Base-by-base conservation (phyloP, 1,140 invertebrate species). In the Sycophaga agraensis region DNA sequence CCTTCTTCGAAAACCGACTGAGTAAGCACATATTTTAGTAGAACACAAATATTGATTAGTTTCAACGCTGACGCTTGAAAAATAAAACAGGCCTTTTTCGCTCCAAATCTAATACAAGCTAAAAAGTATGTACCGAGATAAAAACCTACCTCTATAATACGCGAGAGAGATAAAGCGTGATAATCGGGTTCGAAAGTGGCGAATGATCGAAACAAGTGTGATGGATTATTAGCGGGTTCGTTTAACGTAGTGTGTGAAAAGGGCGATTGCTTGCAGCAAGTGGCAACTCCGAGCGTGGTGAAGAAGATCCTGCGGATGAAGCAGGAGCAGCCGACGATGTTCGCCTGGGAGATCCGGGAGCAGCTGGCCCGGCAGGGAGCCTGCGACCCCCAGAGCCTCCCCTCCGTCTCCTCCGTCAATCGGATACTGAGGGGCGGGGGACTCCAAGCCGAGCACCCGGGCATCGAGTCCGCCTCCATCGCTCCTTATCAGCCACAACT, bases 361-460 rank as follows among this genome's bases (percentile, higher is more conserved):
- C 86, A 91, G 67, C 82, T 96, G 55, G 86, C 93, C 14, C 85
- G 88, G 12, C 92, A 94, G 70, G 85, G 91, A 40, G 88, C 93
- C 51, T 94, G 92, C 72, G 92, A 94, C 75, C 89, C 90, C 0
- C 88, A 89, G 72, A 89, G 89, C 45, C 91, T 97, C 65, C 94
- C 95, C 1, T 95, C 93, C 34, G 94, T 97, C 39, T 95, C 93
- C 57, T 96, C 94, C 9, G 96, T 97, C 45, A 97, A 97, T 82
- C 84, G 95, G 63, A 97, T 98, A 69, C 85, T 97, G 28, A 84
- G 94, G 48, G 95, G 96, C 75, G 90, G 90, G 53, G 89, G 90
- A 4, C 68, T 80, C 37, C 79, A 80, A 31, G 67, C 75, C 2
- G 79, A 80, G 59, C 74, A 77, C 63, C 46, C 28, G 4, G 71